Evolutionary conservation across 2,888 invertebrate species (phyloP), one percentile per base, ranked within the genome.

Genomic region (Neocrepidodera transversa): DNA sequence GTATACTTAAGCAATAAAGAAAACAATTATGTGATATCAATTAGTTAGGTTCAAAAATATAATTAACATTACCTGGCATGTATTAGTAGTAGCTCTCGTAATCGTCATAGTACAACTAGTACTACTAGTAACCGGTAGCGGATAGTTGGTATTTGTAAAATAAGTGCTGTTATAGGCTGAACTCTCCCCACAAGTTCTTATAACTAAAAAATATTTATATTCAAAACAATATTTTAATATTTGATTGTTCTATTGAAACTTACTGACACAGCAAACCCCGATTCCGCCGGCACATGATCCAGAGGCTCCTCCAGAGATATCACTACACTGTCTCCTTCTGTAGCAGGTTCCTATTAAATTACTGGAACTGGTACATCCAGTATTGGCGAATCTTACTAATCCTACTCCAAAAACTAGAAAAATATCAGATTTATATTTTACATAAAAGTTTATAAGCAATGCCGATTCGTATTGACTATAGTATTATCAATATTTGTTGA

Each of bases 211-310:
- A 28, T 13, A 53, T 30, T 10, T 3, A 4, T 23, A 8, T 28
- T 5, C 6, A 28, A 28, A 28, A 28, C 23, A 3, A 23, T 23
- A 23, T 23, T 23, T 5, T 23, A 23, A 23, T 5, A n/a, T n/a
- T n/a, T n/a, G n/a, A n/a, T n/a, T n/a, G n/a, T n/a, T n/a, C n/a
- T n/a, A n/a, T n/a, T 32, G 13, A n/a, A 13, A 82, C 87, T 86
- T 82, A 93, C 93, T 87, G 60, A 92, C 85, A 75, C 94, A 94
- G 75, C 94, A 94, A 56, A 90, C 85, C 2, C 93, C 93, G 70
- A 90, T 85, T 54, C 85, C 84, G 18, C 79, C 80, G 2, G 90
- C 91, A 74, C 94, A 94, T 8, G 79, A 80, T 8, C 92, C 93
- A 0, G 90, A 88, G 35, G 86, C 80, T 5, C 86, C 86, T 0